Percentiles rank a stretch among this genome's conserved stretches.
These are phyloP conservation scores for Capricornis sumatraensis DNA, from an alignment of 2,113 vertebrate genomes.

Conservation along the genomic window DNA sequence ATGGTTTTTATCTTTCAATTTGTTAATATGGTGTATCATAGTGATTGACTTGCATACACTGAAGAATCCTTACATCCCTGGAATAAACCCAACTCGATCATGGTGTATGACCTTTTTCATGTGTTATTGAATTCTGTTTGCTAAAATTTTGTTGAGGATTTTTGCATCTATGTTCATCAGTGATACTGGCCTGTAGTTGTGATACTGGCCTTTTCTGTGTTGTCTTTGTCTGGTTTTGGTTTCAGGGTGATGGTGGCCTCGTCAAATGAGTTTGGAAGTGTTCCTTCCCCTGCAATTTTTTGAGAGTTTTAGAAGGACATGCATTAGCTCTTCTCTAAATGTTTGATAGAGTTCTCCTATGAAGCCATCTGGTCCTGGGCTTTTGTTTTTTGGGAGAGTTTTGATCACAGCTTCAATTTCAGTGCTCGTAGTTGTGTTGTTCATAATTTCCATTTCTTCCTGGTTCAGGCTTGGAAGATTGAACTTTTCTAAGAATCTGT, in stretches of 20 bases:
- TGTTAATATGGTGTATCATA: background rate
- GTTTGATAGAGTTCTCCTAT: background rate
- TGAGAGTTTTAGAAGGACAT: background rate
- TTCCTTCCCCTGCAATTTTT: background rate
- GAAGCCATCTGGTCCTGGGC: background rate
- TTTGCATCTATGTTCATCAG: background rate
- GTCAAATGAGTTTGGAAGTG: background rate
- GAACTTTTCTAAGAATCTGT: background rate
- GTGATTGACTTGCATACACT: background rate
- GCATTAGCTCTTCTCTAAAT: background rate
- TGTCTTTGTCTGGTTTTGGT: background rate
- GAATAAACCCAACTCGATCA: background rate
- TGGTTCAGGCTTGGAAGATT: background rate
- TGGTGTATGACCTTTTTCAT: background rate
- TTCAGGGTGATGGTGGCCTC: background rate
- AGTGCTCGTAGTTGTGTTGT: background rate
- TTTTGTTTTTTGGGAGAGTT: background rate
- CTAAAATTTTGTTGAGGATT: background rate
- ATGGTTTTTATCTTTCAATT: background rate
- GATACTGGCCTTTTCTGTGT: background rate
- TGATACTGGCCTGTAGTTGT: background rate
- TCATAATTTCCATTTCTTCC: background rate
- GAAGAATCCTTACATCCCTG: background rate
- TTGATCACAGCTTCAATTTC: background rate
- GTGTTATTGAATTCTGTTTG: background rate